Evolutionary conservation across 2,113 vertebrate species (phyloP).

Genomic region (Motacilla tschutschensis): DNA sequence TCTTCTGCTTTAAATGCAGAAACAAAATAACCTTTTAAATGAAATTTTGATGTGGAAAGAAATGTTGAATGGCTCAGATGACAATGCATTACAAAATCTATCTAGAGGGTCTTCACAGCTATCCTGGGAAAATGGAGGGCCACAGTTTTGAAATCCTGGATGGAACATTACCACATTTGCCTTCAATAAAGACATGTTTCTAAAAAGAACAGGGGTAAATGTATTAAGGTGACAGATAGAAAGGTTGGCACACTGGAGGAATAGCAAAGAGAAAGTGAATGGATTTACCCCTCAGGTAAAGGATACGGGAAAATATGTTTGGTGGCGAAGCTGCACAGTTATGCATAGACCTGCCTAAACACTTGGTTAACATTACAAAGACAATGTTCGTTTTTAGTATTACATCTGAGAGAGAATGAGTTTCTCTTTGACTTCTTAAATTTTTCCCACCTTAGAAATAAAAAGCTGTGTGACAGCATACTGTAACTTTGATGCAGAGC

Average conservation of each 20-base stretch:
- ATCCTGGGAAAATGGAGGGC: not conserved
- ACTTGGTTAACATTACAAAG: not conserved
- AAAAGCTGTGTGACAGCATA: not conserved
- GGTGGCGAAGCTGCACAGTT: not conserved
- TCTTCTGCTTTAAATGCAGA: not conserved
- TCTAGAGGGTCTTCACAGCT: not conserved
- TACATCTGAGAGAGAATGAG: not conserved
- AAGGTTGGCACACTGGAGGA: not conserved
- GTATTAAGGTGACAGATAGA: not conserved
- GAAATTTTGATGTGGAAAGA: not conserved
- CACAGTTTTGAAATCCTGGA: not conserved
- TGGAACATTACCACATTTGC: not conserved
- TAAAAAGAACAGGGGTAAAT: not conserved
- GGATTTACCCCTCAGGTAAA: not conserved
- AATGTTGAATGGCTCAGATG: not conserved
- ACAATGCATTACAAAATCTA: not conserved
- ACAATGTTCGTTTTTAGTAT: not conserved
- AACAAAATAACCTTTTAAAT: not conserved
- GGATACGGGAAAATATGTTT: rapidly evolving
- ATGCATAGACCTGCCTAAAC: not conserved
- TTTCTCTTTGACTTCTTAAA: not conserved
- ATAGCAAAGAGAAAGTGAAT: not conserved
- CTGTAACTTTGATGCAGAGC: not conserved
- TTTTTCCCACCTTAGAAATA: not conserved
- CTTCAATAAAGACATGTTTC: not conserved